Evolutionary conservation across 2,113 vertebrate genomes (phyloP).

Genomic region (Motacilla alba): DNA sequence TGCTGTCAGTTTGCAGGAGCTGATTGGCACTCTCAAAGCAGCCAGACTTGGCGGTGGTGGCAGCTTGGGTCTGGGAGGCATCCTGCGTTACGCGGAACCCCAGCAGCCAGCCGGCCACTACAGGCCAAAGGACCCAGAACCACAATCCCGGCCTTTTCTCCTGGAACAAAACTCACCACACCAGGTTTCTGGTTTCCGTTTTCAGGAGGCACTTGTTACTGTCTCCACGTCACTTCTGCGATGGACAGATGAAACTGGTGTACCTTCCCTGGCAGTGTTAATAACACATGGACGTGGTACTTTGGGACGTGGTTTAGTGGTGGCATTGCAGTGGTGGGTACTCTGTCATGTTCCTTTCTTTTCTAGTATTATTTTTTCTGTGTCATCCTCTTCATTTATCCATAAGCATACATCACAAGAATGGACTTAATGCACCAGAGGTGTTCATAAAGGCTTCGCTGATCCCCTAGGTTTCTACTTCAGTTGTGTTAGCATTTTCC

Average conservation of each 20-base stretch:
- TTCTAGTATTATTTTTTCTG: background rate
- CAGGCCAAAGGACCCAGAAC: too few species aligned
- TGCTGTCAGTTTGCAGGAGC: too few species aligned
- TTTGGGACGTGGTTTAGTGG: fast-evolving
- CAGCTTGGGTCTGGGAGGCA: too few species aligned
- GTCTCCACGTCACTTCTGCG: background rate
- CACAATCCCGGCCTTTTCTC: too few species aligned
- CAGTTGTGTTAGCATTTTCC: background rate
- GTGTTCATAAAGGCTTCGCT: background rate
- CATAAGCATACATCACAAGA: background rate
- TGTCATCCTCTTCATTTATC: too few species aligned
- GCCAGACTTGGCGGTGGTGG: too few species aligned
- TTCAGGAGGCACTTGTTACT: background rate
- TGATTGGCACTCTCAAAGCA: too few species aligned
- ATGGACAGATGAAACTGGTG: background rate
- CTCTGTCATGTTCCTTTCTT: background rate
- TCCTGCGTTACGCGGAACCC: fast-evolving
- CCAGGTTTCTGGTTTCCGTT: too few species aligned
- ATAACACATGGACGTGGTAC: fast-evolving
- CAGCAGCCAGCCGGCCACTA: too few species aligned
- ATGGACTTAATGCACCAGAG: background rate
- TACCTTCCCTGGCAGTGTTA: background rate
- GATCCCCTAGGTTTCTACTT: background rate
- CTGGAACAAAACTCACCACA: too few species aligned
- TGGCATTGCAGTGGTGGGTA: too few species aligned